Evolutionary conservation across 2,797 vertebrate genomes (phyloP).

Genomic region (Malacoraja senta): DNA sequence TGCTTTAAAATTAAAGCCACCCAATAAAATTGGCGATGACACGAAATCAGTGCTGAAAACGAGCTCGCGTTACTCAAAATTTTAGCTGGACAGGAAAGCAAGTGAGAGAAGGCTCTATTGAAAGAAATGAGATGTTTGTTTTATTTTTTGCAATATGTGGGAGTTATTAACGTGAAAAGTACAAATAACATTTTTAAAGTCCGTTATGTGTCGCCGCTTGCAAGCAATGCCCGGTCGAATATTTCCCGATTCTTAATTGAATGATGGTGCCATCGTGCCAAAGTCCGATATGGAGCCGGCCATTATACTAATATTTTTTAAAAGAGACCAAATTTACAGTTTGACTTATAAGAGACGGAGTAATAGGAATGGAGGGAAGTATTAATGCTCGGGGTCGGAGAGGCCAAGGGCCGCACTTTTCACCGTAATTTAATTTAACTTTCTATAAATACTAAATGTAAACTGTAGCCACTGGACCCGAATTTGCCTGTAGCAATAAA

Average conservation of each 20-base stretch:
- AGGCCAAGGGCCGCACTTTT: slow-evolving; percentile 65
- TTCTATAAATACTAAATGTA: slow-evolving; percentile 88
- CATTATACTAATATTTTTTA: not conserved
- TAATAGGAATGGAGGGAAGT: slow-evolving; percentile 53
- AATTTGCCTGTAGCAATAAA: slow-evolving; percentile 74
- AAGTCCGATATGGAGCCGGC: not conserved
- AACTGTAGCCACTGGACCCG: slow-evolving; percentile 77
- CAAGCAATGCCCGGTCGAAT: not conserved
- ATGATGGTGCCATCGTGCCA: not conserved
- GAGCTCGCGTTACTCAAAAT: not conserved
- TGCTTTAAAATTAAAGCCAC: not conserved
- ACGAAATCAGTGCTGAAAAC: not conserved
- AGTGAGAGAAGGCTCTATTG: not conserved
- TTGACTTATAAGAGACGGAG: slow-evolving; percentile 37
- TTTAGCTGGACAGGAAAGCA: not conserved
- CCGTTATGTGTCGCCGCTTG: not conserved
- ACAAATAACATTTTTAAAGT: not conserved
- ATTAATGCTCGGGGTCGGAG: slow-evolving; percentile 60
- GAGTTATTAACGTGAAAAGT: not conserved
- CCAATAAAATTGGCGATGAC: not conserved
- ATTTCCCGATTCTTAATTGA: not conserved
- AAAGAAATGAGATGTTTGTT: not conserved
- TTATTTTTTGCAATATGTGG: not conserved
- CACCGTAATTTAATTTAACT: slow-evolving; percentile 71
- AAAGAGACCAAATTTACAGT: slow-evolving; percentile 27